Base-by-base conservation (phyloP, 2,113 vertebrate species). In the Leptobrachium ailaonicum region DNA sequence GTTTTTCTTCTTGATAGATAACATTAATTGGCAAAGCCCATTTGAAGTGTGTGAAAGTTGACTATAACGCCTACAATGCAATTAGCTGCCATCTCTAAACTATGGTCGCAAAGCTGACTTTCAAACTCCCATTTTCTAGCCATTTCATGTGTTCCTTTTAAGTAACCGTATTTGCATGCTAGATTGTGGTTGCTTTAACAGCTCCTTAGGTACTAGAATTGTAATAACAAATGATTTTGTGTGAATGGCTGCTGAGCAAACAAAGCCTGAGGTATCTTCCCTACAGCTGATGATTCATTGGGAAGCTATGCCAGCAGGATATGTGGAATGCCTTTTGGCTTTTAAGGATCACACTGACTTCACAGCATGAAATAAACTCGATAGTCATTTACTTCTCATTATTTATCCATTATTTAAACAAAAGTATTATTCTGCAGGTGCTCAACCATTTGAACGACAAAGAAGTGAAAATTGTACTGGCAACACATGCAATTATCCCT, bases 391-490 rank as follows among this genome's bases (percentile, higher is more conserved):
- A 32, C 62, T 64, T 64, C 62, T 32, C 32, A 64, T 64, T 64
- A 13, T 60, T n/a, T n/a, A 60, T n/a, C 14, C 56, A 60, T 60
- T 60, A 60, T 60, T 11, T 64, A 6, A 64, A 40, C 32, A 32
- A 64, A 2, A 1, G 47, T 50, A 85, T 86, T 84, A 2, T 82
- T 85, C 84, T 83, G 62, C 87, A 99, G 97, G 86, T 99, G 84
- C 93, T 99, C 79, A 92, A 85, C 80, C 83, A 96, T 78, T 84
- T 99, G 78, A 94, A 88, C 7, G 94, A 98, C 56, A 87, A 95
- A 84, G 97, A 99, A 89, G 88, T 99, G 80, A 94, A 91, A 80
- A 42, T 89, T 50, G 94, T 97, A 86, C 91, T 98, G 82, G 95
- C 97, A 2, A 88, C 88, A 2, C 73, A 80, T 4, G 94, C 95